Evolutionary conservation across 2,888 invertebrate species (phyloP), one percentile per base, ranked within the genome.

Genomic region (Dinocampus coccinellae): DNA sequence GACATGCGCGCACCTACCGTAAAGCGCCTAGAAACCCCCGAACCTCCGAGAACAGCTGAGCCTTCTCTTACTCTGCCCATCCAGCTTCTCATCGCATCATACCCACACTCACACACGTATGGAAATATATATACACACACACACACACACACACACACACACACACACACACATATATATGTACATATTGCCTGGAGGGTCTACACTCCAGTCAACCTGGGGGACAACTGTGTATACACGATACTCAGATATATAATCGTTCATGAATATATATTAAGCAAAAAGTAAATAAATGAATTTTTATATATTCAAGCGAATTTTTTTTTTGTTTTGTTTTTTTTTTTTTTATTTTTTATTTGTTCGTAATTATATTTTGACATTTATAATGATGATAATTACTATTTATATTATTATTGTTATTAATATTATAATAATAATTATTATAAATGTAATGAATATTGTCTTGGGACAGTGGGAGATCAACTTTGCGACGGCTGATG

Each of bases 1-100:
- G 75, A 80, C 81, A 77, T 78, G 78, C 77, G 79, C 82, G 75
- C 78, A 78, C 77, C 78, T 79, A 79, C 74, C 77, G 76, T 76
- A 70, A 72, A 76, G 68, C 74, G 69, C 70, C 70, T 69, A 65
- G 67, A 67, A 69, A 67, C 76, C 72, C 70, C 64, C 74, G 68
- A 66, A 68, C 66, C 67, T 67, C 77, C 64, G 64, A n/a, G n/a
- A 77, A 77, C 78, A 77, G 77, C 77, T 79, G 78, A 76, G 69
- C 69, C 74, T 74, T 70, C 67, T 73, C 68, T 36, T 13, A 75
- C 74, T 71, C 73, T 75, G 73, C 75, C 73, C 70, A 70, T 71
- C 74, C 42, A 67, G 72, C 72, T 68, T 70, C 67, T 73, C 64
- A 29, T 53, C 64, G n/a, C n/a, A n/a, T 73, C 33, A 65, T 71